These are phyloP conservation scores for Nysson spinosus DNA, from an alignment of 2,888 invertebrate species.

Conservation along the genomic window DNA sequence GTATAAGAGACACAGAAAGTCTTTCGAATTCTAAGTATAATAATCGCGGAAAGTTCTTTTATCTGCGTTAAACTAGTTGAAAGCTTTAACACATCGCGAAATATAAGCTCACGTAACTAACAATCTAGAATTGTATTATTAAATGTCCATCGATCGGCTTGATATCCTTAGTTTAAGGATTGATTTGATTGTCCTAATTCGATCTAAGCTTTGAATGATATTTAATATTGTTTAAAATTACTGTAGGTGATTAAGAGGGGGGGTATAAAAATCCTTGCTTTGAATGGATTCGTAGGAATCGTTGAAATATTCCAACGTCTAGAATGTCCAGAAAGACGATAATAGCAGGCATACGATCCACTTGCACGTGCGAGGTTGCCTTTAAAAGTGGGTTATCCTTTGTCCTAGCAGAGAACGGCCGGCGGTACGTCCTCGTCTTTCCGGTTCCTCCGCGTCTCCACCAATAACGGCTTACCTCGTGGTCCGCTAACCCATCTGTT, in stretches of 20 bases:
- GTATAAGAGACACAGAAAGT: not conserved
- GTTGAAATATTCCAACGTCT: constrained; percentile 1
- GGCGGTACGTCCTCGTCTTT: constrained; percentile 40
- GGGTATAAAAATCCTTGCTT: not conserved
- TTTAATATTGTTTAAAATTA: too few relatives aligned
- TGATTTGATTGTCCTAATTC: too few relatives aligned
- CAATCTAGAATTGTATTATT: not conserved
- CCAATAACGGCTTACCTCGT: constrained; percentile 40
- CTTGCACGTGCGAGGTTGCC: constrained; percentile 20
- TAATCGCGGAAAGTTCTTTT: too few relatives aligned
- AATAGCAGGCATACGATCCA: constrained; percentile 28
- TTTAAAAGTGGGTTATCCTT: constrained; percentile 57
- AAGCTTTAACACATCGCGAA: not conserved
- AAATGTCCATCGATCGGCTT: not conserved
- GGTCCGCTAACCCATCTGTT: constrained; percentile 4
- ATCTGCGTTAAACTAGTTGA: not conserved
- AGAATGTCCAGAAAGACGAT: constrained; percentile 29
- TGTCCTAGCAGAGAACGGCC: constrained; percentile 37
- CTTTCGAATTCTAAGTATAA: too few relatives aligned
- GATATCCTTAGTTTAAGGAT: too few relatives aligned
- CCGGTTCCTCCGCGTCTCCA: constrained; percentile 38
- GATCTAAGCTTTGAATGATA: too few relatives aligned
- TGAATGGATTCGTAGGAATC: not conserved
- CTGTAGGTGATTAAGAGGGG: too few relatives aligned
- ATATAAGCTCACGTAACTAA: too few relatives aligned